Evolutionary conservation across 2,113 vertebrate species (phyloP).

Genomic region (Choloepus hoffmanni): DNA sequence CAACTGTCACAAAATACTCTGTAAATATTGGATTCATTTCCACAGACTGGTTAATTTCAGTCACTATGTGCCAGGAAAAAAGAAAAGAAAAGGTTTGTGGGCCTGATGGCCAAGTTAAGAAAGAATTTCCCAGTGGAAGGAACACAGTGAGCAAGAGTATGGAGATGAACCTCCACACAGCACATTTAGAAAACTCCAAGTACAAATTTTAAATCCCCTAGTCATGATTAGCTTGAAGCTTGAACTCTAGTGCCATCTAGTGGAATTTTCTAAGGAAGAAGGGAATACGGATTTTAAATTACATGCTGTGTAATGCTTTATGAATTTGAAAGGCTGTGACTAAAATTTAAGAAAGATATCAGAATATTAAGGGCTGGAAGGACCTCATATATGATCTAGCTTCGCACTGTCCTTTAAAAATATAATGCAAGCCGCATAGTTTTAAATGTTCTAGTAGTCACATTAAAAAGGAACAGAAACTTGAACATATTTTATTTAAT

Average conservation of each 20-base stretch:
- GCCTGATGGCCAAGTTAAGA: not conserved
- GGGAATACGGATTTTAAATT: not conserved
- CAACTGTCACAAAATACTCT: not conserved
- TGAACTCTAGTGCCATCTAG: constrained; percentile 61
- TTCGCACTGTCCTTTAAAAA: not conserved
- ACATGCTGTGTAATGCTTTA: not conserved
- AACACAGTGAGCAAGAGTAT: not conserved
- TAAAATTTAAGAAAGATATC: not conserved
- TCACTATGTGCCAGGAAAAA: not conserved
- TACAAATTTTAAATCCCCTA: not conserved
- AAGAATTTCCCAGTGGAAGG: not conserved
- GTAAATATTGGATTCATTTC: not conserved
- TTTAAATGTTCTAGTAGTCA: not conserved
- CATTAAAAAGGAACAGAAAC: not conserved
- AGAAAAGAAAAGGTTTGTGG: not conserved
- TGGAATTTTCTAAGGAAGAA: not conserved
- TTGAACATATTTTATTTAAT: constrained; percentile 31
- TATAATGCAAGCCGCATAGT: not conserved
- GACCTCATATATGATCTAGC: not conserved
- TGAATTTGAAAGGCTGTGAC: not conserved
- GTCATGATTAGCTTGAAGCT: not conserved
- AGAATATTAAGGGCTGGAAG: not conserved
- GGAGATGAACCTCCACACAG: too few species aligned
- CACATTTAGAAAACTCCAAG: not conserved
- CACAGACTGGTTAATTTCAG: not conserved